phyloP scores from a whole-genome alignment of 1,140 invertebrate species.

The Cydia amplana region DNA sequence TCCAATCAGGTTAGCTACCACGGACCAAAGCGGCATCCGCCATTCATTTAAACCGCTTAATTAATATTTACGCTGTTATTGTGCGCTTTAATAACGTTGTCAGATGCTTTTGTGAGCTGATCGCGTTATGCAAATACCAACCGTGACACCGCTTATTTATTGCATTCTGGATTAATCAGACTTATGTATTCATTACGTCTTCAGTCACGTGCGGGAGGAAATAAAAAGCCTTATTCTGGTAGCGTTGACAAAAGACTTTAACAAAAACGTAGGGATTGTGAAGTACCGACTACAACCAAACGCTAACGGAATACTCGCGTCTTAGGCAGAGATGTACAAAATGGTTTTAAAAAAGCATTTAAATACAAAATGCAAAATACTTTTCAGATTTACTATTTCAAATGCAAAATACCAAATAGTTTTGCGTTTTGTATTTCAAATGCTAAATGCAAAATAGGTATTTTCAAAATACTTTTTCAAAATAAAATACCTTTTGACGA shows the following conservation, averaged over 20 bases:
- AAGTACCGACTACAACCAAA: background rate
- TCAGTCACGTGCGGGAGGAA: constrained; percentile 18
- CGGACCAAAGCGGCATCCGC: constrained; percentile 14
- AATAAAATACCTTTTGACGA: too few relatives aligned
- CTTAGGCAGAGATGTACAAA: too few relatives aligned
- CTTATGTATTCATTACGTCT: constrained; percentile 25
- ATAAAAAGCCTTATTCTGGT: background rate
- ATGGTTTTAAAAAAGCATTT: too few relatives aligned
- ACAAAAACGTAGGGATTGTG: background rate
- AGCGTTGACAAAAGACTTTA: background rate
- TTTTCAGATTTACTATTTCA: too few relatives aligned
- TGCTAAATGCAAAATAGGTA: too few relatives aligned
- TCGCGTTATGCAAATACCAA: constrained; percentile 26
- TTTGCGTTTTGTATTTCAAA: too few relatives aligned
- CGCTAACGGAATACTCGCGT: background rate
- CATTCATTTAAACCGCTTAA: constrained; percentile 30
- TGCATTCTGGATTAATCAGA: constrained; percentile 30
- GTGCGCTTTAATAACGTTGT: constrained; percentile 28
- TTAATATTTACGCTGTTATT: constrained; percentile 30
- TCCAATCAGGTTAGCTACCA: background rate
- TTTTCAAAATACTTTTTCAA: too few relatives aligned
- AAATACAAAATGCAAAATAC: too few relatives aligned
- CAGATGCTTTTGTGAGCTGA: constrained; percentile 23
- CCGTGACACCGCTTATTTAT: constrained; percentile 24
- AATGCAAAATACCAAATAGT: too few relatives aligned